phyloP scores from a whole-genome alignment of 2,888 invertebrate species.

The Pristionchus entomophagus region DNA sequence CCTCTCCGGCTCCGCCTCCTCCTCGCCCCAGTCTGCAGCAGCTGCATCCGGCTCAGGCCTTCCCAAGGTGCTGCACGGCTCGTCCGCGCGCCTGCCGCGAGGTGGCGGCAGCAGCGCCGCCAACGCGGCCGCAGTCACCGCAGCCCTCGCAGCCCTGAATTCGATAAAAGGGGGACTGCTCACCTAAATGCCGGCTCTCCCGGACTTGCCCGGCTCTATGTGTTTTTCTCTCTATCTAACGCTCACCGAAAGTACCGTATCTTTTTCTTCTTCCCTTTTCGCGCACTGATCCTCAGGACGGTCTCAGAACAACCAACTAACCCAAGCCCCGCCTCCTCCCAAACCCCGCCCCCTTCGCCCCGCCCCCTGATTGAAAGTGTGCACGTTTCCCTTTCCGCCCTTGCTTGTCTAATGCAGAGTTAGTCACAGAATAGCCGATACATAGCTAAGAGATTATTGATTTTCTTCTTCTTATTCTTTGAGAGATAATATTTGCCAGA shows the following conservation, averaged over 20 bases:
- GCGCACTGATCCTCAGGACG: conserved; percentile 33
- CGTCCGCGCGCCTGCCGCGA: not conserved
- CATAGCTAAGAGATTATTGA: not conserved
- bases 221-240: conserved; percentile 13
- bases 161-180: conserved; percentile 37
- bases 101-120: not conserved
- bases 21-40: not conserved
- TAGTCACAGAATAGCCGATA: not conserved
- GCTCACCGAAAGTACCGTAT: conserved; percentile 2
- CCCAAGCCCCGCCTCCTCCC: not conserved
- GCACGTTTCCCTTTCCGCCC: not conserved
- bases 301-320: not conserved
- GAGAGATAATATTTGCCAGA: not conserved
- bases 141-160: not conserved
- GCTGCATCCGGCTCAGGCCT: not conserved
- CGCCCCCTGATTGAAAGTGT: not conserved
- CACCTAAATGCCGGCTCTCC: not conserved
- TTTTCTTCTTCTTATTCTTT: not conserved
- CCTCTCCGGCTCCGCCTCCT: conserved; percentile 48
- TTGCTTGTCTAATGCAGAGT: conserved; percentile 27
- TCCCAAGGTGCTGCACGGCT: conserved; percentile 13
- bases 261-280: not conserved
- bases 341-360: not conserved
- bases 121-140: not conserved
- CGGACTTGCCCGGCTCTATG: not conserved